Evolutionary conservation across 2,888 invertebrate species (phyloP).

Genomic region (Saturnia pavonia): DNA sequence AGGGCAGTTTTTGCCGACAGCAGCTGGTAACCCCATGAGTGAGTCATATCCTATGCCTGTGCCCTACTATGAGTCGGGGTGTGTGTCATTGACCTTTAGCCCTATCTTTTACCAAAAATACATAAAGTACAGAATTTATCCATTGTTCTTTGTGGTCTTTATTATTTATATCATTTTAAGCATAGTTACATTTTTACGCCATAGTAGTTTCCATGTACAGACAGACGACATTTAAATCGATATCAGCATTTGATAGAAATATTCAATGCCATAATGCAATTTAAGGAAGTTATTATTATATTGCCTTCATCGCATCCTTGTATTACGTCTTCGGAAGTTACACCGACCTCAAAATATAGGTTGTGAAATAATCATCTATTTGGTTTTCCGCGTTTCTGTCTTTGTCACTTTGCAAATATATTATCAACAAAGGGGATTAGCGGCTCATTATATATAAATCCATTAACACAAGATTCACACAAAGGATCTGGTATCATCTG

Average conservation of each 20-base stretch:
- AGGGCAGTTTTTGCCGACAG: slow-evolving; percentile 77
- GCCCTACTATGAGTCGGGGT: slow-evolving; percentile 75
- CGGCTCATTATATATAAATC: neutral
- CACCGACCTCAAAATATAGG: slow-evolving; percentile 23
- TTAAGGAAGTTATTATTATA: slow-evolving; percentile 24
- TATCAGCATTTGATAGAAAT: slow-evolving; percentile 30
- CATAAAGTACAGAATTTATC: slow-evolving; percentile 69
- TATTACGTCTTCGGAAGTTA: slow-evolving; percentile 26
- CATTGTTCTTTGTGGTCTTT: slow-evolving; percentile 73
- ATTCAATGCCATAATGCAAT: slow-evolving; percentile 26
- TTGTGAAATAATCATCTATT: slow-evolving; percentile 20
- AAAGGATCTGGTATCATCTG: neutral
- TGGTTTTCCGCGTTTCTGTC: slow-evolving; percentile 19
- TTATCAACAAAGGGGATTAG: neutral
- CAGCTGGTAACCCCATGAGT: slow-evolving; percentile 79
- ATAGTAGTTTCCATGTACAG: slow-evolving; percentile 29
- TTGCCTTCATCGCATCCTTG: slow-evolving; percentile 24
- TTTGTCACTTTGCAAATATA: slow-evolving; percentile 8
- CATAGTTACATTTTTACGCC: neutral
- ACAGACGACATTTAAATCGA: slow-evolving; percentile 45
- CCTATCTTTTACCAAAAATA: slow-evolving; percentile 57
- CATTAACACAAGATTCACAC: neutral
- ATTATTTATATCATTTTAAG: slow-evolving; percentile 57
- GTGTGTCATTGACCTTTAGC: slow-evolving; percentile 79
- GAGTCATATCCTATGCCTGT: slow-evolving; percentile 78